Evolutionary conservation across 2,888 invertebrate species (phyloP), one percentile per base, ranked within the genome.

Genomic region (Maniola hyperantus): DNA sequence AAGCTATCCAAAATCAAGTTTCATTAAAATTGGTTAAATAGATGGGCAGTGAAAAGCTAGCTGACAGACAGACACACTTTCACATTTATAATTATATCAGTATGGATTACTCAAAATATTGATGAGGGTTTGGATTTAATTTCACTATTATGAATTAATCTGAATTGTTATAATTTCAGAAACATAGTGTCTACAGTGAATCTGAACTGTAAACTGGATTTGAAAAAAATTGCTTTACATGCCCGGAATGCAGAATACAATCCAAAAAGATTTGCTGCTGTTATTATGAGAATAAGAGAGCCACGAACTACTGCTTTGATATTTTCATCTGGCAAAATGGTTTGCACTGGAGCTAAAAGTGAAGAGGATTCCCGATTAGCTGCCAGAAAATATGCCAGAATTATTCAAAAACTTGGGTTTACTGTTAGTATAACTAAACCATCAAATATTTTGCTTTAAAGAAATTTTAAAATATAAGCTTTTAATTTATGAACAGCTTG

Each of bases 221-320:
- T 99, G 70, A 99, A 99, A 82, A 98, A 97, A 89, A 99, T 99
- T 77, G 99, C 99, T 0, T 91, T 99, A 2, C 99, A 99, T 84
- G 99, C 99, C 0, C 95, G 99, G 84, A 99, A 99, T 93, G 99
- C 99, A 1, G 99, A 99, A 88, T 99, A 99, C 83, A 99, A 99
- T 87, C 99, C 99, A 8, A 99, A 99, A 89, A 96, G 99, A 80
- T 99, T 99, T 93, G 99, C 99, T 61, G 99, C 99, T 48, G 99
- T 99, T 5, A 99, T 99, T 65, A 99, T 99, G 99, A 94, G 99
- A 81, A 97, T 95, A 87, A 94, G 94, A 78, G 99, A 97, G 86
- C 97, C 97, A 0, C 92, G 99, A 88, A 99, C 95, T 6, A 96
- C 96, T 15, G 95, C 96, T 6, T 84, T 96, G 26, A 95, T 96